phyloP scores from a whole-genome alignment of 2,888 invertebrate species.

The Serripes groenlandicus region DNA sequence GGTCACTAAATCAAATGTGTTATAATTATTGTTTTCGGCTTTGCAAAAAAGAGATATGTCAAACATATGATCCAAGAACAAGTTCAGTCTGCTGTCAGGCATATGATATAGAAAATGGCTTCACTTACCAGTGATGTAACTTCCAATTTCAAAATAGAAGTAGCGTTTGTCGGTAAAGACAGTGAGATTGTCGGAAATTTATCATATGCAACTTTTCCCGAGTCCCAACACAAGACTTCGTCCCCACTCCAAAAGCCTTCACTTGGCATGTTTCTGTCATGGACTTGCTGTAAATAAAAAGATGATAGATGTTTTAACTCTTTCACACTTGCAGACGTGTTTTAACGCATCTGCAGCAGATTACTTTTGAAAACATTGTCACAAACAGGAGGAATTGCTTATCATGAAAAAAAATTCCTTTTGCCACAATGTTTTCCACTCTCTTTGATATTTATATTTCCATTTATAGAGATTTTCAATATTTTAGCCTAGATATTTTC shows the following conservation, averaged over 20 bases:
- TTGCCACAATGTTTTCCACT: not conserved
- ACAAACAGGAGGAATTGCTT: not conserved
- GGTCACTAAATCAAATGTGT: no score
- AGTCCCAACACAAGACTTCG: slow-evolving; percentile 80
- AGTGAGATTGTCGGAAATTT: slow-evolving; percentile 82
- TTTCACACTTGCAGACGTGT: not conserved
- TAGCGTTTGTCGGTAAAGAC: slow-evolving; percentile 74
- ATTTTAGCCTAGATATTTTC: not conserved
- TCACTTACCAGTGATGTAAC: slow-evolving; percentile 82
- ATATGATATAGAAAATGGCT: not conserved
- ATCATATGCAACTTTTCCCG: slow-evolving; percentile 73
- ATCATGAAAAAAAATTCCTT: not conserved
- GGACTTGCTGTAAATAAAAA: not conserved
- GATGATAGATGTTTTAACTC: not conserved
- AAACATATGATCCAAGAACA: no score
- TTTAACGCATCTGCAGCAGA: not conserved
- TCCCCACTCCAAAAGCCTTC: slow-evolving; percentile 82
- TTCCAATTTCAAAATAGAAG: slow-evolving; percentile 79
- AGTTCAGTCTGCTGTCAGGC: no score
- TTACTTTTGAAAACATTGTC: not conserved
- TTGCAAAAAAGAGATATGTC: no score
- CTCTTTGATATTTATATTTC: not conserved
- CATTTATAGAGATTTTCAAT: not conserved
- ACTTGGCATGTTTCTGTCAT: not conserved
- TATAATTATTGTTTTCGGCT: no score